A percentile compares a stretch with the other conserved stretches of the same genome.
These are phyloP conservation scores for Ophiothrix spiculata DNA, from an alignment of 35 echinoderm and acorn worm species.

Conservation along the genomic window DNA sequence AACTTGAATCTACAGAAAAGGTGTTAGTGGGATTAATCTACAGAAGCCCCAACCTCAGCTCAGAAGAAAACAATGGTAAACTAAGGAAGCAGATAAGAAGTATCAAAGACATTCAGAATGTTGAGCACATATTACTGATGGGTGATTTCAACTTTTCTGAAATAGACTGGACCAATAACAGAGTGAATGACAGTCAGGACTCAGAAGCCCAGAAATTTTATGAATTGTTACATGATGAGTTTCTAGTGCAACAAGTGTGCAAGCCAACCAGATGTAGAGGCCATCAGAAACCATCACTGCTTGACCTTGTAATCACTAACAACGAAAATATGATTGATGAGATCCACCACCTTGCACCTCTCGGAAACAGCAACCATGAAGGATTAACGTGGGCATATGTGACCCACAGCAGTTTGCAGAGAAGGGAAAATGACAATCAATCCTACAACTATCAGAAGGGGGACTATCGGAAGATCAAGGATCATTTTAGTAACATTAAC, in stretches of 20 bases:
- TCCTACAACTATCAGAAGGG: not conserved
- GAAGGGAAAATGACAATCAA: no score
- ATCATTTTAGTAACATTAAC: no score
- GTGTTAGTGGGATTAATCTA: not conserved
- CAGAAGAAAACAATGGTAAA: not conserved
- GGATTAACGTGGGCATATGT: not conserved
- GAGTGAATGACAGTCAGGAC: not conserved
- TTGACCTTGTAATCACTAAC: not conserved
- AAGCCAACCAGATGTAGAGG: not conserved
- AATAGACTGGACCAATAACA: not conserved
- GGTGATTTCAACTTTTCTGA: constrained; percentile 5
- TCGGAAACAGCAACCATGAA: no score
- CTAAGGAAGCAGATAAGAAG: not conserved
- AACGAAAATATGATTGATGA: no score
- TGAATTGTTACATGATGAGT: no score
- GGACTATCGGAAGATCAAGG: no score
- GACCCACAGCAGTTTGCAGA: no score
- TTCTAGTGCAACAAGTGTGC: not conserved
- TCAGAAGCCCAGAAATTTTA: not conserved
- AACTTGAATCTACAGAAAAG: not conserved
- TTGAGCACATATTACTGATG: no score
- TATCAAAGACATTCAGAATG: no score
- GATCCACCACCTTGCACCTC: no score
- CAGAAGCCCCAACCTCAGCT: not conserved
- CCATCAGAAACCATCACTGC: not conserved